Evolutionary conservation across 2,113 vertebrate genomes (phyloP).

Genomic region (Corydoras maculifer): DNA sequence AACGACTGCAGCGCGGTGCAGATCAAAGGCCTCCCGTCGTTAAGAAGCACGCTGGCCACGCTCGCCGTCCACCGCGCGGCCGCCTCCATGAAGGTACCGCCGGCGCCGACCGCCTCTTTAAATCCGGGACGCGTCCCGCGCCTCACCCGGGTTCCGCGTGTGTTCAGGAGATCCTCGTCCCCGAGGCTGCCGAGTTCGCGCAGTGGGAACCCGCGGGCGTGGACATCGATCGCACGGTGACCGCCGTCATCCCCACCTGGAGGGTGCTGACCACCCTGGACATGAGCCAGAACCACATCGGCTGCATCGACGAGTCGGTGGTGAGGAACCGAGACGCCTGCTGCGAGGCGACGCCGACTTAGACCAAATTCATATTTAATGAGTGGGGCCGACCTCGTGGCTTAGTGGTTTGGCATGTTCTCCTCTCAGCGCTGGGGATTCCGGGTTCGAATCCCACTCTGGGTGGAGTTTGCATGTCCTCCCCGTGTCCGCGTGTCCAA

Average conservation of each 20-base stretch:
- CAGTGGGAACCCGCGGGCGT: conserved; percentile 88
- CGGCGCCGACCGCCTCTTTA: no score
- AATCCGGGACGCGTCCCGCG: no score
- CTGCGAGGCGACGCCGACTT: not conserved
- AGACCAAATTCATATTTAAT: not conserved
- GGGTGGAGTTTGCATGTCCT: no score
- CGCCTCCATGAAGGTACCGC: conserved; percentile 79
- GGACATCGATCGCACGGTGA: conserved; percentile 71
- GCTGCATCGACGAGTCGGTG: conserved; percentile 83
- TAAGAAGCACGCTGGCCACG: conserved; percentile 78
- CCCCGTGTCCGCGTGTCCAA: no score
- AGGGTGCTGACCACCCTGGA: conserved; percentile 85
- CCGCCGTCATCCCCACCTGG: conserved; percentile 86
- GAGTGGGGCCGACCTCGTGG: no score
- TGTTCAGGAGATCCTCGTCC: conserved; percentile 80
- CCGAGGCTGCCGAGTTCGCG: conserved; percentile 86
- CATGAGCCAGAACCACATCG: conserved; percentile 89
- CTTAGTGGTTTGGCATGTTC: no score
- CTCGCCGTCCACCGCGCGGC: conserved; percentile 78
- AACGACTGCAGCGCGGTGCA: conserved; percentile 79
- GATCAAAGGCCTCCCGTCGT: conserved; percentile 77
- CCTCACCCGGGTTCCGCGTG: not conserved
- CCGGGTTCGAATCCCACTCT: no score
- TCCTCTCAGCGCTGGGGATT: no score
- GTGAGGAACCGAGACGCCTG: conserved; percentile 59